Evolutionary conservation across 2,888 invertebrate genomes (phyloP).

Genomic region (Neoscelio sp.): DNA sequence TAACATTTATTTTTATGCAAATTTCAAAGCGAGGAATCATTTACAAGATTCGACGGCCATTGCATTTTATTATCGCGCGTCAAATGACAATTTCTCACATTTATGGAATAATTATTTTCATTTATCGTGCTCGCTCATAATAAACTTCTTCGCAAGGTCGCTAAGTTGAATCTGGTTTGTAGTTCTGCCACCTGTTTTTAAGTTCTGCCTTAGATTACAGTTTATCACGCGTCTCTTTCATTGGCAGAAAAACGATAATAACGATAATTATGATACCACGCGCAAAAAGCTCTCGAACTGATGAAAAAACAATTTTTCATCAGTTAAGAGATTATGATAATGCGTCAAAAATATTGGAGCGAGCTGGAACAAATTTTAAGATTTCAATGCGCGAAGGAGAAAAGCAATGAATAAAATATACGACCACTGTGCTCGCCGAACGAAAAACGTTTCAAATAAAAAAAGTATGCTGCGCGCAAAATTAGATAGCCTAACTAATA

Average conservation of each 20-base stretch:
- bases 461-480: too few relatives aligned
- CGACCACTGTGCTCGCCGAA: not conserved
- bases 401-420: slow-evolving; percentile 24
- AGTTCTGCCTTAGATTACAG: slow-evolving; percentile 52
- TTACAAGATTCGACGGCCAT: too few relatives aligned
- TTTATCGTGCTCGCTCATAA: slow-evolving; percentile 33
- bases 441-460: not conserved
- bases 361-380: not conserved
- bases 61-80: not conserved
- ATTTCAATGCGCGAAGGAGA: slow-evolving; percentile 10
- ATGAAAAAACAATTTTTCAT: slow-evolving; percentile 26
- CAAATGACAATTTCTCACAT: slow-evolving; percentile 13
- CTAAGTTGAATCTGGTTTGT: slow-evolving; percentile 54
- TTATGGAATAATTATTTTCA: slow-evolving; percentile 28
- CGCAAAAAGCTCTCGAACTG: not conserved
- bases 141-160: slow-evolving; percentile 48
- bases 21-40: too few relatives aligned
- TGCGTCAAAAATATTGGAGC: slow-evolving; percentile 11
- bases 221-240: slow-evolving; percentile 48
- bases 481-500: too few relatives aligned
- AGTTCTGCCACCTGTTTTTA: slow-evolving; percentile 55
- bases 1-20: too few relatives aligned
- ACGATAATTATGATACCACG: slow-evolving; percentile 37
- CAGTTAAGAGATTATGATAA: slow-evolving; percentile 40
- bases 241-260: slow-evolving; percentile 41